phyloP scores from a whole-genome alignment of 2,797 vertebrate genomes.

The Cottoperca gobio region DNA sequence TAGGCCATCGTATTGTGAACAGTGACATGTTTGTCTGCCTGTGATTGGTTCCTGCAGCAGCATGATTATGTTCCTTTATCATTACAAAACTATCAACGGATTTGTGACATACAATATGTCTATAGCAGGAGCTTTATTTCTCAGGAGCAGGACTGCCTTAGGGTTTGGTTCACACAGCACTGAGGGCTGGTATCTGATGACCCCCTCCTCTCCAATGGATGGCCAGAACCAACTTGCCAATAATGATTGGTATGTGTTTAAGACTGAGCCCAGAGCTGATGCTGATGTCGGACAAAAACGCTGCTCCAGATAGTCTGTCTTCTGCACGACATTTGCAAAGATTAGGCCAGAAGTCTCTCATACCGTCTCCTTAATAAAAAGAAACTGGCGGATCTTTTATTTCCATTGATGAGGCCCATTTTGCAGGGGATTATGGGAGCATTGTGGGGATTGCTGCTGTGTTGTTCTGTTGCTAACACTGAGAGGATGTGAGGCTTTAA shows the following conservation, averaged over 20 bases:
- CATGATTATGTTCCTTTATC: neutral
- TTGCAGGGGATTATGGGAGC: constrained; percentile 37
- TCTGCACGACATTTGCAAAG: constrained; percentile 50
- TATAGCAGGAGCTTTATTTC: constrained; percentile 9
- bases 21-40: neutral
- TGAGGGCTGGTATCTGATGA: constrained; percentile 73
- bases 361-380: constrained; percentile 42
- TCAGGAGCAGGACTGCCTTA: constrained; percentile 34
- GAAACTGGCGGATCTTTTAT: constrained; percentile 30
- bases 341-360: constrained; percentile 37
- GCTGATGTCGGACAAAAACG: constrained; percentile 37
- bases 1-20: too few relatives aligned
- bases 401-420: constrained; percentile 53
- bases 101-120: constrained; percentile 37
- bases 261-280: constrained; percentile 64
- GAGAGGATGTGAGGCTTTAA: constrained; percentile 42
- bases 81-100: constrained; percentile 13
- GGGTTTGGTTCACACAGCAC: constrained; percentile 64
- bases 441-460: constrained; percentile 37
- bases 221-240: constrained; percentile 82
- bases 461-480: constrained; percentile 49
- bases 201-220: constrained; percentile 67
- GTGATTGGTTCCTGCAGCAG: neutral
- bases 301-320: constrained; percentile 21
- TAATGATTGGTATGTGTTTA: constrained; percentile 82